phyloP scores from a whole-genome alignment of 1,140 invertebrate genomes.

The Zaprionus lachaisei region DNA sequence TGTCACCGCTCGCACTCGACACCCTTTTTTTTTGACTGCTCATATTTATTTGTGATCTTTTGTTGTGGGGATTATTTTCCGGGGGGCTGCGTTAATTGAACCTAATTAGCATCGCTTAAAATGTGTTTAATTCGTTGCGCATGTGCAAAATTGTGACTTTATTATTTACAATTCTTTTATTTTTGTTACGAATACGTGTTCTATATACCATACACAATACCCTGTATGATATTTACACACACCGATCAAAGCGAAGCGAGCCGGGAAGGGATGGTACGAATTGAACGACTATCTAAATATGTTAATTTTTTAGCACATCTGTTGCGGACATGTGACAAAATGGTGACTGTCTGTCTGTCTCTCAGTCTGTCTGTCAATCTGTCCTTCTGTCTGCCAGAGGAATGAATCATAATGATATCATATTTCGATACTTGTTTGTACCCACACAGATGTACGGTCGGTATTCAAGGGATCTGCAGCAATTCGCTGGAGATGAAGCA shows the following conservation, averaged over 20 bases:
- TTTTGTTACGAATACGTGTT: slow-evolving; percentile 19
- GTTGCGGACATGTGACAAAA: slow-evolving; percentile 38
- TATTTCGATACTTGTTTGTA: not conserved
- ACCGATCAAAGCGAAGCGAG: not conserved
- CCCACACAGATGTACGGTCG: slow-evolving; percentile 97
- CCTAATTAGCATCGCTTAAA: slow-evolving; percentile 43
- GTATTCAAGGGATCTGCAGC: slow-evolving; percentile 96
- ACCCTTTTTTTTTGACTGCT: slow-evolving; percentile 6
- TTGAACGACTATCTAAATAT: slow-evolving; percentile 43
- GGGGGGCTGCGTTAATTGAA: slow-evolving; percentile 38
- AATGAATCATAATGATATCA: slow-evolving; percentile 13
- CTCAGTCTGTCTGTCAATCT: not conserved
- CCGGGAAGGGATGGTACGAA: slow-evolving; percentile 17
- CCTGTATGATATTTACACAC: slow-evolving; percentile 1
- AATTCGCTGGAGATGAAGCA: slow-evolving; percentile 96
- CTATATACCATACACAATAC: not conserved
- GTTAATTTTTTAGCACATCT: slow-evolving; percentile 45
- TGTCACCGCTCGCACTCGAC: slow-evolving; percentile 11
- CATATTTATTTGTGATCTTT: not conserved
- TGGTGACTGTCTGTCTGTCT: not conserved
- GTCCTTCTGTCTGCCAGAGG: not conserved
- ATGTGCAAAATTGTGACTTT: slow-evolving; percentile 40
- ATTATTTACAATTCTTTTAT: slow-evolving; percentile 40
- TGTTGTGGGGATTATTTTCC: slow-evolving; percentile 36
- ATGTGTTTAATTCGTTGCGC: slow-evolving; percentile 42